Evolutionary conservation across 2,888 invertebrate genomes (phyloP).

Genomic region (Pseudococcus jackbeardsleyi): DNA sequence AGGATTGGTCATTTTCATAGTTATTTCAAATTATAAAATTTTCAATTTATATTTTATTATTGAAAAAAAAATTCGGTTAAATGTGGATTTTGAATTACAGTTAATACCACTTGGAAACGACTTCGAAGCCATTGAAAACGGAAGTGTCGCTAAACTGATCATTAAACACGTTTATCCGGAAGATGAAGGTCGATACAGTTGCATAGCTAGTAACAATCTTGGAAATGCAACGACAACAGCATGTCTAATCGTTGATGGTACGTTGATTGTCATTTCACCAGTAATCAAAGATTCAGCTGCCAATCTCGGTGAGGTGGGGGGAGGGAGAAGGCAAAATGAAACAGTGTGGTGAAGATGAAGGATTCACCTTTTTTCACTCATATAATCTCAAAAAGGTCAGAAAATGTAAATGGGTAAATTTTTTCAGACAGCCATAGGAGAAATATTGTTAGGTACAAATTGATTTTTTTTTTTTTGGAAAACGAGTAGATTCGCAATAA

Average conservation of each 20-base stretch:
- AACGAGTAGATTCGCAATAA: no score
- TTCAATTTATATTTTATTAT: background rate
- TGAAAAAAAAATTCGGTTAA: background rate
- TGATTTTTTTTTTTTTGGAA: no score
- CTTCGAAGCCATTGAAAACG: conserved; percentile 70
- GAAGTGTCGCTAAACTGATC: conserved; percentile 79
- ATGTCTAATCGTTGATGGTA: conserved; percentile 86
- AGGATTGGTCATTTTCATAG: no score
- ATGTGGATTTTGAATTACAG: conserved; percentile 21
- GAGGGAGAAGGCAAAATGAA: no score
- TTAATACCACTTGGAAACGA: conserved; percentile 74
- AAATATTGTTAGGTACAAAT: no score
- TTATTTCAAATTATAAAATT: no score
- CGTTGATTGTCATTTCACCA: background rate
- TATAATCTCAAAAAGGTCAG: no score
- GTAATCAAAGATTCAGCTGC: background rate
- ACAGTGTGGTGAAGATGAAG: no score
- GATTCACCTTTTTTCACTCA: no score
- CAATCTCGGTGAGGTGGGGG: no score
- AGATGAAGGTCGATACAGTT: conserved; percentile 91
- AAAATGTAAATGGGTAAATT: no score
- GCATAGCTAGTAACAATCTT: conserved; percentile 85
- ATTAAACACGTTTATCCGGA: conserved; percentile 86
- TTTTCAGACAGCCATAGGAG: no score
- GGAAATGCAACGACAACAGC: conserved; percentile 86